Evolutionary conservation across 2,113 vertebrate species (phyloP), one percentile per base, ranked within the genome.

Genomic region (Cinclus cinclus): DNA sequence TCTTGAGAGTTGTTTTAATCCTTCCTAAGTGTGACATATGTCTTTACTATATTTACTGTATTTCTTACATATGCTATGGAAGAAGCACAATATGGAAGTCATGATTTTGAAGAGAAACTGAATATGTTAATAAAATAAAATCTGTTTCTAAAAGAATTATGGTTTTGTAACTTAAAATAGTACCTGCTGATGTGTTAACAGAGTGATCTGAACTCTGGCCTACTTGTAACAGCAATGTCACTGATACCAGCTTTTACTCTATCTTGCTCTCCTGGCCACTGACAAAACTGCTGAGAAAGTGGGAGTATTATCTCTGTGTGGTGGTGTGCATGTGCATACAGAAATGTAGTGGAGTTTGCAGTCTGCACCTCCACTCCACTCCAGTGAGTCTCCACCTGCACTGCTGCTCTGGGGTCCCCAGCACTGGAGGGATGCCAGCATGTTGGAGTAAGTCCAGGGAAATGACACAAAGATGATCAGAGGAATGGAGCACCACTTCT

Each of bases 361-460:
- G 27, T n/a, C 15, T 52, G 16, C n/a, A 28, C 23, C 28, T 74
- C 15, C 2, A 0, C 42, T 65, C 18, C 19, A 23, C 44, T 59
- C 19, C 14, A 16, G 20, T 39, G 62, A 68, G 16, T 18, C 53
- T 7, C 9, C 14, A 25, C 39, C 28, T 82, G 41, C 20, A 31
- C 14, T 58, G 22, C 46, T 68, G 28, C 23, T 67, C 53, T 39
- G 15, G 28, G 16, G 11, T 46, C 23, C 39, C 37, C 39, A 35
- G 62, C 46, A 31, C 39, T 28, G 28, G 9, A 59, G 33, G 15
- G 24, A 24, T 27, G 30, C 6, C 10, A 28, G 21, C 0, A 0
- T n/a, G 6, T 41, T 21, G 24, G 30, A 46, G 7, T 15, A 39
- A 59, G 7, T 74, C 28, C n/a, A 25, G 46, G 35, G 53, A 3